Conservation (phyloP, 2,113 vertebrate genomes). For the Ctenodactylus gundi region DNA sequence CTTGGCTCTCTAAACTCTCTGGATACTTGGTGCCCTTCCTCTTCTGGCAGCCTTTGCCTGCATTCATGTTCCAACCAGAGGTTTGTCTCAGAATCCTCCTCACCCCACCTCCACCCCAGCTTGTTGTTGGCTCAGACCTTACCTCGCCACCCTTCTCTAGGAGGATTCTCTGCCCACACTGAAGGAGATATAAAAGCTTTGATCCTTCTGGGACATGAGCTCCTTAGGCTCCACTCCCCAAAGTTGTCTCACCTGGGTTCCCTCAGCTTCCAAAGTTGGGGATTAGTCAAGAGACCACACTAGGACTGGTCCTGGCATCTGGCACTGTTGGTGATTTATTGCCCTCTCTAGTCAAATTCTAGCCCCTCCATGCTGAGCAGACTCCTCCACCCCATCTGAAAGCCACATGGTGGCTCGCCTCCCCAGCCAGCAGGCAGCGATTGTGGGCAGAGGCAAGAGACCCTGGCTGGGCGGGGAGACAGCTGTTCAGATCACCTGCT, state of each 20-base stretch:
- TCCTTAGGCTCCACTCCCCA: no score
- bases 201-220: not conserved
- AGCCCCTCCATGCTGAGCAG: not conserved
- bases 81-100: not conserved
- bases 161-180: not conserved
- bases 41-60: not conserved
- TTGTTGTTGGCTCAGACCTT: no score
- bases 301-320: accelerated
- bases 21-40: not conserved
- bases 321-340: not conserved
- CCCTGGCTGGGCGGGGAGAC: not conserved
- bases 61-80: not conserved
- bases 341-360: not conserved
- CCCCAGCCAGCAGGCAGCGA: not conserved
- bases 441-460: not conserved
- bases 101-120: not conserved
- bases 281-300: not conserved
- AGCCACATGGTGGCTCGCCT: not conserved
- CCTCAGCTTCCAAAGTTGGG: not conserved
- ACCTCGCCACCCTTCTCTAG: no score
- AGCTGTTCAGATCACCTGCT: not conserved
- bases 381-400: not conserved
- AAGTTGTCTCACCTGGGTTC: not conserved
- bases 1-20: not conserved
- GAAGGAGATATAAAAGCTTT: no score